phyloP scores from a whole-genome alignment of 2,888 invertebrate species.

The Tipula unca region DNA sequence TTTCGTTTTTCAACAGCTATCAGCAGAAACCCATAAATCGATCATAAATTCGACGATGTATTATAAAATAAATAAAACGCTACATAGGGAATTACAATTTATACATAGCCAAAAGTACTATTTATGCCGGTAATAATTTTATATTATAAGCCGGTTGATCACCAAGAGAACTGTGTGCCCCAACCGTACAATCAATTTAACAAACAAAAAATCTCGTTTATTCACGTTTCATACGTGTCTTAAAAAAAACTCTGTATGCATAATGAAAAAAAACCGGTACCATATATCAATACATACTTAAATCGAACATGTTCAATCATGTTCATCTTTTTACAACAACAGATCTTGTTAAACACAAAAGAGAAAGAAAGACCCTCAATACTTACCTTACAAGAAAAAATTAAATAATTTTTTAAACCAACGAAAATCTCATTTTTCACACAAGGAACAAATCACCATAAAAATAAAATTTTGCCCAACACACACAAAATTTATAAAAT shows the following conservation, averaged over 20 bases:
- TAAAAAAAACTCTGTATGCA: too few relatives aligned
- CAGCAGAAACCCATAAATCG: neutral
- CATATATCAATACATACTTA: neutral
- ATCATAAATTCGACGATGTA: neutral
- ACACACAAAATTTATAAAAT: neutral
- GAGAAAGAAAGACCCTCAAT: neutral
- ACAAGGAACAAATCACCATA: neutral
- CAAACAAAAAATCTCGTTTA: neutral
- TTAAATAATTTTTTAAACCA: neutral
- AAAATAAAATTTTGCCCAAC: neutral
- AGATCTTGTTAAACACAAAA: neutral
- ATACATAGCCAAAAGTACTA: neutral
- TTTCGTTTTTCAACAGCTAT: neutral
- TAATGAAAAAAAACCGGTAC: neutral
- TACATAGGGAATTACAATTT: neutral
- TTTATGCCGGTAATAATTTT: neutral
- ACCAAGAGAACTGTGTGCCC: neutral
- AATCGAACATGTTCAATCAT: neutral
- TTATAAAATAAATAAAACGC: neutral
- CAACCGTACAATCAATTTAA: neutral
- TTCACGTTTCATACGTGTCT: neutral
- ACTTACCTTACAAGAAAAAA: neutral
- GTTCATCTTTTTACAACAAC: neutral
- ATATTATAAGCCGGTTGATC: neutral
- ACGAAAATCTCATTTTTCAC: conserved; percentile 3